Evolutionary conservation across 2,113 vertebrate species (phyloP), one percentile per base, ranked within the genome.

Genomic region (Turdus rufiventris): DNA sequence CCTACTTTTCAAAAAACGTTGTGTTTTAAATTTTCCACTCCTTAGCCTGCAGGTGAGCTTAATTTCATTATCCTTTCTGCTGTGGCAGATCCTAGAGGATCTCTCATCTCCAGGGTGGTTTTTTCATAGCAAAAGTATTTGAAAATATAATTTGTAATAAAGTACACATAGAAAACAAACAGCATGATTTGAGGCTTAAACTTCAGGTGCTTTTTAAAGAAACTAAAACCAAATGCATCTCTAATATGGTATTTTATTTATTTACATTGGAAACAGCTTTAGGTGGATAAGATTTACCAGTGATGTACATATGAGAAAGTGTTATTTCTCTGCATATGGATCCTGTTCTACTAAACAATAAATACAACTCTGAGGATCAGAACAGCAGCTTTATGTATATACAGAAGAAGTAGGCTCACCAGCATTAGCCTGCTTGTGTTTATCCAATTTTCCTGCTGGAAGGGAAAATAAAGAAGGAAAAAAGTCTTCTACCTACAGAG

Each of bases 91-190:
- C 77, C 20, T n/a, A 13, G 29, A 73, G 86, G 76, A 45, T 71
- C 18, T 87, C 40, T 53, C 71, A 34, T 67, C 62, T 94, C 45
- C 31, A 48, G 63, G 24, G 28, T 74, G n/a, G 33, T 18, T 81
- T 95, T 66, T 91, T 88, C 74, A 82, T 71, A 79, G 56, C 7
- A 60, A 84, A 89, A 94, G 25, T 91, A 95, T 74, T 83, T 91
- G 21, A 88, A 95, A 86, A 86, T 67, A 89, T 43, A 0, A 1
- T 83, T 95, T 92, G 3, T 34, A 73, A 79, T 17, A 89, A 84
- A 79, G 56, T 19, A 81, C 23, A 82, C 74, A 56, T 17, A 45
- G 12, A 92, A 56, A 79, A 62, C 10, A 85, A 89, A 83, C 38
- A 81, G 10, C 14, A 2, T 72, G 33, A 83, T 94, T 66, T 93